Evolutionary conservation across 2,113 vertebrate genomes (phyloP).

Genomic region (Sclerurus mexicanus): DNA sequence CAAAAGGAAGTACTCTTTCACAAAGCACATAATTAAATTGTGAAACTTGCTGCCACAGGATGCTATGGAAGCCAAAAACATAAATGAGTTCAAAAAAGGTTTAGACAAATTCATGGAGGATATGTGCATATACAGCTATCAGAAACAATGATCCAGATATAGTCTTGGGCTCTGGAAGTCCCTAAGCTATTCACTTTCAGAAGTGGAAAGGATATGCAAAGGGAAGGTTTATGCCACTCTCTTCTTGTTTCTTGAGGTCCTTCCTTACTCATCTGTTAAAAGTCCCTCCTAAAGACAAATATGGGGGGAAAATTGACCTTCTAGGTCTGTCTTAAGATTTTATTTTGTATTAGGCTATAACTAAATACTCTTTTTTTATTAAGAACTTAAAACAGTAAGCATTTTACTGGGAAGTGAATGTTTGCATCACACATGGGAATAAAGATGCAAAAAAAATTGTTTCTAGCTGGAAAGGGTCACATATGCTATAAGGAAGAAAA

Average conservation of each 20-base stretch:
- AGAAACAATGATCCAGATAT: background rate
- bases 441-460: background rate
- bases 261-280: background rate
- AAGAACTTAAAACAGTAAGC: background rate
- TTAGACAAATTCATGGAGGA: conserved; percentile 26
- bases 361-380: background rate
- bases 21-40: conserved; percentile 20
- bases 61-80: conserved; percentile 25
- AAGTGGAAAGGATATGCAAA: background rate
- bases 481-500: background rate
- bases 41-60: conserved; percentile 18
- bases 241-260: background rate
- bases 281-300: background rate
- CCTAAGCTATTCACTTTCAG: background rate
- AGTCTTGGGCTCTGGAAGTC: background rate
- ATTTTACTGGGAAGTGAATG: background rate
- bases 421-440: background rate
- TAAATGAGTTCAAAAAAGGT: conserved; percentile 23
- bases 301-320: background rate
- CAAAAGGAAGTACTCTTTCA: conserved; percentile 39
- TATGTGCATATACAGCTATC: background rate
- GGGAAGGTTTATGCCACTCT: background rate
- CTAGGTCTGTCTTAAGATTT: background rate
- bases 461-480: background rate
- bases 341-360: background rate